Conservation (phyloP, 35 echinoderm and acorn worm genomes). For the Strongylocentrotus purpuratus region DNA sequence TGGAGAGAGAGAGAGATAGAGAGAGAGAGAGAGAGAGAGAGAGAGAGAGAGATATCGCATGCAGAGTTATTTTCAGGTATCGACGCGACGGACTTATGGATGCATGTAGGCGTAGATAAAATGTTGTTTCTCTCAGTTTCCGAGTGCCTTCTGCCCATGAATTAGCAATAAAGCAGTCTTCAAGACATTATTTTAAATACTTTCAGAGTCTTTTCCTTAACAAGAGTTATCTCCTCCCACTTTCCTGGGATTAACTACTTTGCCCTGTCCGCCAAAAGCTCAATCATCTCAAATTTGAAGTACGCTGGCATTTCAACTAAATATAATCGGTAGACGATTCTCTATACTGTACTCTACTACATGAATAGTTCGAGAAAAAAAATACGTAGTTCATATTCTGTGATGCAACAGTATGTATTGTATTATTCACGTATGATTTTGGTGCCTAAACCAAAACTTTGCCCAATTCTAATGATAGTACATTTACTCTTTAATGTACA, state of each 20-base stretch:
- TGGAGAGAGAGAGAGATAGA: background rate
- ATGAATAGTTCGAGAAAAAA: no score
- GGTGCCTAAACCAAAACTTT: no score
- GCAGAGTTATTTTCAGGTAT: background rate
- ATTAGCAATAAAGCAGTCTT: background rate
- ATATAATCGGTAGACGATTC: no score
- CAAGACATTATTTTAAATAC: background rate
- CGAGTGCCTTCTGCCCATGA: background rate
- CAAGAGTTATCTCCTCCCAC: background rate
- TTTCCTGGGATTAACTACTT: background rate
- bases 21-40: constrained; percentile 16
- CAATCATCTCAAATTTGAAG: background rate
- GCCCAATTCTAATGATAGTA: no score
- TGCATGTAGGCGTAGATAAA: no score
- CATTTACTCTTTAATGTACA: background rate
- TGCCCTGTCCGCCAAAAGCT: background rate
- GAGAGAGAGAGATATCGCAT: background rate
- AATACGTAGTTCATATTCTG: no score
- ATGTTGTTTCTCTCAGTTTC: background rate
- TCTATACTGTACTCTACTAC: no score
- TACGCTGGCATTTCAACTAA: background rate
- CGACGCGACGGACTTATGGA: background rate
- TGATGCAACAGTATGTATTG: no score
- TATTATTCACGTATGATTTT: no score
- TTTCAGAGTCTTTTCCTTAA: background rate